phyloP scores from a whole-genome alignment of 2,113 vertebrate species.

The Atrichornis clamosus region DNA sequence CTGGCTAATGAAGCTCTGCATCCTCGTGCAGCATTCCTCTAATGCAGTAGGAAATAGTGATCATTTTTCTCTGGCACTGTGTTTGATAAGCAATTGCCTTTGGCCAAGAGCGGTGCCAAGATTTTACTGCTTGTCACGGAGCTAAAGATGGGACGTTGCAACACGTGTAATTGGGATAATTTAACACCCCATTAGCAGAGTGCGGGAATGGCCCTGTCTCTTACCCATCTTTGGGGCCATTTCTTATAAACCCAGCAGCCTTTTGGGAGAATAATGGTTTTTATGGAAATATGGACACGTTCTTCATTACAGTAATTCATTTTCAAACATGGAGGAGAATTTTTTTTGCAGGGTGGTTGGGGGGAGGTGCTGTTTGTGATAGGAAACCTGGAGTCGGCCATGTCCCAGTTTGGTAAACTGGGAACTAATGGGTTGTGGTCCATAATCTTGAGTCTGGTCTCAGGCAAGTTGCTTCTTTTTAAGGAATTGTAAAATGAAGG shows the following conservation, averaged over 20 bases:
- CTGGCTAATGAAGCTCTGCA: background rate
- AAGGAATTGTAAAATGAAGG: background rate
- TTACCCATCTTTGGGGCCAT: background rate
- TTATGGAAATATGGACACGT: rapidly evolving
- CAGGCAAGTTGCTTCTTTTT: background rate
- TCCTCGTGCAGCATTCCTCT: background rate
- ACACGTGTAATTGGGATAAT: conserved; percentile 1
- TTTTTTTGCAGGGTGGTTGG: background rate
- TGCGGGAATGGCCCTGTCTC: background rate
- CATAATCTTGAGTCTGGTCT: background rate
- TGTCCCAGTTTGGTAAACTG: background rate
- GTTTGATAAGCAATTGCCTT: conserved; percentile 35
- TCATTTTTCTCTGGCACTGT: background rate
- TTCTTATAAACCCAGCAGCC: background rate
- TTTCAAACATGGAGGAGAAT: background rate
- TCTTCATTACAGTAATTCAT: background rate
- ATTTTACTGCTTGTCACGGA: background rate
- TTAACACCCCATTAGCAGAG: conserved; percentile 26
- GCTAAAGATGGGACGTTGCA: conserved; percentile 31
- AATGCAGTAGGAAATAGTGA: conserved; percentile 19
- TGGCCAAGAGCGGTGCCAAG: conserved; percentile 32
- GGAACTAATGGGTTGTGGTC: background rate
- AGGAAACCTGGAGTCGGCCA: background rate
- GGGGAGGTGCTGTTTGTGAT: background rate
- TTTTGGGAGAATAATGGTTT: background rate